Conservation (phyloP, 2,113 vertebrate species). For the Chascanopsetta lugubris region DNA sequence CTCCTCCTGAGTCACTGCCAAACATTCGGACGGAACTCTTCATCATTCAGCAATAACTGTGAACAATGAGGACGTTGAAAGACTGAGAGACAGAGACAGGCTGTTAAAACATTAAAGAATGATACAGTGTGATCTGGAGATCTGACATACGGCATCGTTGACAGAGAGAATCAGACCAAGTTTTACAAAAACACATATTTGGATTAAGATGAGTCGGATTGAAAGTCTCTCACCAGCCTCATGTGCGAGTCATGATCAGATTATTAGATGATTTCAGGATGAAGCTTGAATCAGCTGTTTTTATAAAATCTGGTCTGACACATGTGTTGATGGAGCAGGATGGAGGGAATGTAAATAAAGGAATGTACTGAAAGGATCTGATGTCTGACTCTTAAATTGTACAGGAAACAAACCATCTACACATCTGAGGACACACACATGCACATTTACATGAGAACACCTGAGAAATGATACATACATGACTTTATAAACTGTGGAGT, state of each 20-base stretch:
- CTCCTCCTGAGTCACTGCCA: constrained; percentile 46
- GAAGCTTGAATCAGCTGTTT: constrained; percentile 46
- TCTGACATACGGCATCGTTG: constrained; percentile 54
- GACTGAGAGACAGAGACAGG: neutral
- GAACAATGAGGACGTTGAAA: neutral
- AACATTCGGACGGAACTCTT: constrained; percentile 45
- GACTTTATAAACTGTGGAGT: no score
- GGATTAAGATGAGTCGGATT: no score
- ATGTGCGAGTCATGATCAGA: neutral
- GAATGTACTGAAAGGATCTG: constrained; percentile 68
- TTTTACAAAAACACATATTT: constrained; percentile 50
- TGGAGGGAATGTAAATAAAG: constrained; percentile 82
- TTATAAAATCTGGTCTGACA: constrained; percentile 57
- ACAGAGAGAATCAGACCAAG: constrained; percentile 40
- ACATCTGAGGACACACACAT: neutral
- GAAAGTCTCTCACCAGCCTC: no score
- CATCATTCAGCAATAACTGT: constrained; percentile 61
- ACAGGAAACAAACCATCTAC: neutral
- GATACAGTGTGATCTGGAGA: constrained; percentile 52
- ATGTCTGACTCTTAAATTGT: constrained; percentile 35
- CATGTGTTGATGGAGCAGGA: constrained; percentile 48
- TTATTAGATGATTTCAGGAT: no score
- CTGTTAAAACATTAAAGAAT: constrained; percentile 22
- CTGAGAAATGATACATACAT: no score
- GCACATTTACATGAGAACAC: no score